phyloP scores from a whole-genome alignment of 1,140 invertebrate species.

The Ips nitidus region DNA sequence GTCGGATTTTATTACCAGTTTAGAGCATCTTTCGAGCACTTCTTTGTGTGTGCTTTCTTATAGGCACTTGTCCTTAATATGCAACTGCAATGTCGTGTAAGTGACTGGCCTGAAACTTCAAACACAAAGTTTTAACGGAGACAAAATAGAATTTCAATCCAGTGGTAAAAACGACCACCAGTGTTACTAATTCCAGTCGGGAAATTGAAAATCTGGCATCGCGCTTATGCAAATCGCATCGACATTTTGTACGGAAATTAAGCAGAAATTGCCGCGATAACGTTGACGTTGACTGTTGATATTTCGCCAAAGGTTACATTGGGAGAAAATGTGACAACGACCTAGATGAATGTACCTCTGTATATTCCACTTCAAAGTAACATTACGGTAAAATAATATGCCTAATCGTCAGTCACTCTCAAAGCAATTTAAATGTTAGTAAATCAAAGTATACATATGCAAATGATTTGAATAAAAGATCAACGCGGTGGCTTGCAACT shows the following conservation, averaged over 20 bases:
- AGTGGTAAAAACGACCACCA: constrained; percentile 18
- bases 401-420: too few relatives aligned
- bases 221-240: constrained; percentile 33
- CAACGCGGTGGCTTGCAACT: neutral
- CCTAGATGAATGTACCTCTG: constrained; percentile 7
- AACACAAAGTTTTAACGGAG: neutral
- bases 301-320: constrained; percentile 35
- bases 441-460: too few relatives aligned
- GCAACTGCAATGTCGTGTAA: too few relatives aligned
- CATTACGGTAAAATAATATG: too few relatives aligned
- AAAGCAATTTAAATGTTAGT: too few relatives aligned
- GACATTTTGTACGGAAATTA: constrained; percentile 37
- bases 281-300: constrained; percentile 34
- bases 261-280: constrained; percentile 37
- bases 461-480: neutral
- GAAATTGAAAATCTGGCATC: constrained; percentile 35
- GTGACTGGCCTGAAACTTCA: too few relatives aligned
- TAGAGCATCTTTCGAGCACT: neutral
- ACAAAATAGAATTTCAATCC: neutral
- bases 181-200: constrained; percentile 29
- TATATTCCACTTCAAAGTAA: neutral
- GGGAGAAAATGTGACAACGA: constrained; percentile 20
- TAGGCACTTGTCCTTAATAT: too few relatives aligned
- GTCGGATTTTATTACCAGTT: constrained; percentile 28
- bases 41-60: neutral